Conservation (phyloP, 2,888 invertebrate species). For the Noctua pronuba region DNA sequence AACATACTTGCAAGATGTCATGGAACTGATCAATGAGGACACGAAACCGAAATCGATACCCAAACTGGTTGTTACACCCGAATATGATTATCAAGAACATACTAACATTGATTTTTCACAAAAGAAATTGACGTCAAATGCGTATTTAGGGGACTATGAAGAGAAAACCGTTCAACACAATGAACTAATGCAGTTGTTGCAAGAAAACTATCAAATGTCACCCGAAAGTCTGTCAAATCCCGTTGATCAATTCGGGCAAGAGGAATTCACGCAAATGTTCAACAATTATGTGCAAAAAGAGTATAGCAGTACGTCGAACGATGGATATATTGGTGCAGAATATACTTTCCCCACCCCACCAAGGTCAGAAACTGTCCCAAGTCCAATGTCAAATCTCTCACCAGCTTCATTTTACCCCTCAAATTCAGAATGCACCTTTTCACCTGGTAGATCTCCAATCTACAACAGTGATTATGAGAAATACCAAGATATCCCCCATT, state of each 20-base stretch:
- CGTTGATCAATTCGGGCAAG: conserved; percentile 42
- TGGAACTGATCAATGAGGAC: conserved; percentile 76
- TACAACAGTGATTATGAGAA: conserved; percentile 80
- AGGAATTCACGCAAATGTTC: conserved; percentile 61
- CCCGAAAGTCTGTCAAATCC: conserved; percentile 44
- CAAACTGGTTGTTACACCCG: background rate
- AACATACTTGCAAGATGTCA: conserved; percentile 70
- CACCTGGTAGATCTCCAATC: conserved; percentile 78
- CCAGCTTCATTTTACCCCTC: conserved; percentile 72
- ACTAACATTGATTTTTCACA: conserved; percentile 2
- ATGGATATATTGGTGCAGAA: conserved; percentile 21
- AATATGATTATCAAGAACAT: conserved; percentile 20
- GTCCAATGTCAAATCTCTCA: conserved; percentile 74
- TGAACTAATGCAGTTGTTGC: conserved; percentile 57
- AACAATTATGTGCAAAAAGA: conserved; percentile 55
- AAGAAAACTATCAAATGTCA: conserved; percentile 36
- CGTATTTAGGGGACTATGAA: conserved; percentile 24
- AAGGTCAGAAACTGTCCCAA: conserved; percentile 78
- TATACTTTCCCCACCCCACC: conserved; percentile 80
- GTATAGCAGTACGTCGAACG: conserved; percentile 37
- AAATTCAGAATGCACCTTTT: conserved; percentile 76
- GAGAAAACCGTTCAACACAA: conserved; percentile 39
- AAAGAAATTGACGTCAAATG: conserved; percentile 1
- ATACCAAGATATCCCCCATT: conserved; percentile 78
- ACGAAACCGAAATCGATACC: conserved; percentile 33